Evolutionary conservation across 1,140 invertebrate genomes (phyloP).

Genomic region (Temnothorax nylanderi): DNA sequence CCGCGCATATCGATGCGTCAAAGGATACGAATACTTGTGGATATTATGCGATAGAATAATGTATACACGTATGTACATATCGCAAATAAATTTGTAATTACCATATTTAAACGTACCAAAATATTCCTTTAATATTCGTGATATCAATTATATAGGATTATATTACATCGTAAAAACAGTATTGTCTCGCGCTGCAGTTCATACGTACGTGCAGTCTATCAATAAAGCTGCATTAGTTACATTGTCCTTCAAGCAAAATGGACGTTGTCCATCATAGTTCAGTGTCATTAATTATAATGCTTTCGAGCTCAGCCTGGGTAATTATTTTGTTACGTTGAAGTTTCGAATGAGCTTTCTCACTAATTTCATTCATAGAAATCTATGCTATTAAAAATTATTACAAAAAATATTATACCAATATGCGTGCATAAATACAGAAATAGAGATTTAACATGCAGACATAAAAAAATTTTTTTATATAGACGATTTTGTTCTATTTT

Average conservation of each 20-base stretch:
- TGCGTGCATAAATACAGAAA: not conserved
- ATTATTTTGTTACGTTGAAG: not conserved
- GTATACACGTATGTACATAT: too few relatives aligned
- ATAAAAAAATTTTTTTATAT: not conserved
- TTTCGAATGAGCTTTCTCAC: not conserved
- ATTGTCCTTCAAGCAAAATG: not conserved
- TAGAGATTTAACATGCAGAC: not conserved
- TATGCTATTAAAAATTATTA: not conserved
- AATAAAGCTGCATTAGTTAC: not conserved
- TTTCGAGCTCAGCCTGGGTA: not conserved
- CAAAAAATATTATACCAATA: not conserved
- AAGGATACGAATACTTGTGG: not conserved
- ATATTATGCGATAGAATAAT: not conserved
- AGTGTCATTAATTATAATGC: constrained; percentile 1
- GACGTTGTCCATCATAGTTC: not conserved
- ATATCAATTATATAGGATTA: not conserved
- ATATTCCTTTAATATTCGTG: not conserved
- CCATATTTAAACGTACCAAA: not conserved
- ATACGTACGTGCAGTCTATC: not conserved
- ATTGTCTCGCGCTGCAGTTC: not conserved
- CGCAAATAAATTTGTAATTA: not conserved
- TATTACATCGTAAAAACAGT: not conserved
- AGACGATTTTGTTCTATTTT: not conserved
- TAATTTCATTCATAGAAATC: not conserved
- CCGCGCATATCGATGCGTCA: not conserved